A percentile compares a stretch with the other conserved stretches of the same genome.
Conservation (phyloP, 1,140 invertebrate genomes). For the Nasonia longicornis region DNA sequence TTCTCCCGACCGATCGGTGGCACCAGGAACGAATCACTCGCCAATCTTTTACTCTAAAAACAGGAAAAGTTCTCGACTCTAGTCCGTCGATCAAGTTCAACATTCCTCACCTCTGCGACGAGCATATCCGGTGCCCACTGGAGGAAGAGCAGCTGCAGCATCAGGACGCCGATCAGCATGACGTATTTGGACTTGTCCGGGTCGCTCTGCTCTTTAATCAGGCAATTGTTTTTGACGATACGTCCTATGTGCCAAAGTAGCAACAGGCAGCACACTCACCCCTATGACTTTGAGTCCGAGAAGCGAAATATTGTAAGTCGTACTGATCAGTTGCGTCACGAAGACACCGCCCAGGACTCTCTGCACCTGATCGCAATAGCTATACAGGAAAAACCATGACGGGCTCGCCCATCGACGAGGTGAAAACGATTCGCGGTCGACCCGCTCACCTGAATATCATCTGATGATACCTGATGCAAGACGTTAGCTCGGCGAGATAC, state of each 20-base stretch:
- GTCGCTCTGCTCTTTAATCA: neutral
- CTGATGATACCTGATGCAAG: constrained; percentile 18
- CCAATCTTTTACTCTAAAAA: neutral
- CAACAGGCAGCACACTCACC: neutral
- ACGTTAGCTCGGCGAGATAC: neutral
- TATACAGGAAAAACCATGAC: neutral
- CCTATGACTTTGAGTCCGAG: constrained; percentile 8
- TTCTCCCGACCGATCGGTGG: neutral
- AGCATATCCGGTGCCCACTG: constrained; percentile 18
- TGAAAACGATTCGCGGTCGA: no score
- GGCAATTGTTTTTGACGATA: neutral
- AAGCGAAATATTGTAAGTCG: constrained; percentile 18
- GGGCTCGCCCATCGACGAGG: no score
- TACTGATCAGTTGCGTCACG: neutral
- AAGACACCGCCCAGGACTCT: neutral
- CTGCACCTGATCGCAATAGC: constrained; percentile 5
- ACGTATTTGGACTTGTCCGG: neutral
- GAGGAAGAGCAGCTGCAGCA: neutral
- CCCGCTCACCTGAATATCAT: neutral
- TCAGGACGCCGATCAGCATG: neutral
- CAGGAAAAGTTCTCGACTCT: neutral
- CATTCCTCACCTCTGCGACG: neutral
- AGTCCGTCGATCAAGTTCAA: neutral
- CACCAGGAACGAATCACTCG: neutral
- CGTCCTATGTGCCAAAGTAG: no score